Percentiles rank a stretch among this genome's conserved stretches.
Evolutionary conservation across 1,140 invertebrate genomes (phyloP).

Genomic region (Dreissena polymorpha): DNA sequence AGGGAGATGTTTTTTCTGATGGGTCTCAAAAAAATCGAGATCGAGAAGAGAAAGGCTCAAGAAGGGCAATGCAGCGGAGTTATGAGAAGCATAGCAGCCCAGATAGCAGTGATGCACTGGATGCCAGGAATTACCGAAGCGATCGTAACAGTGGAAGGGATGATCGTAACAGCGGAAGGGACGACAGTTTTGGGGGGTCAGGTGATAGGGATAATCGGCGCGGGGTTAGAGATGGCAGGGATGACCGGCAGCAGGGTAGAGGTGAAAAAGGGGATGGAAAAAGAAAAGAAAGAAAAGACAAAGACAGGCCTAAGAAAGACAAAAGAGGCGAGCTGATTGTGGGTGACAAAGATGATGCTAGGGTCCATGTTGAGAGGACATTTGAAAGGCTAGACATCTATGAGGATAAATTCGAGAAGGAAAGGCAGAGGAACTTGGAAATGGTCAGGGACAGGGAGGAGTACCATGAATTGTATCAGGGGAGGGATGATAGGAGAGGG

Average conservation of each 20-base stretch:
- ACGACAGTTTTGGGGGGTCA: not conserved
- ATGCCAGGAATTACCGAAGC: not conserved
- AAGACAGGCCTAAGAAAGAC: slow-evolving; percentile 15
- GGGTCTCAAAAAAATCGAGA: not conserved
- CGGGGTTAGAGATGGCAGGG: slow-evolving; percentile 2
- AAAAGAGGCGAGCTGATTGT: slow-evolving; percentile 67
- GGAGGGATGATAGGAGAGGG: slow-evolving; percentile 2
- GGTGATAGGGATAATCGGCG: not conserved
- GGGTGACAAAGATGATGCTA: slow-evolving; percentile 22
- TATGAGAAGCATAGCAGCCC: not conserved
- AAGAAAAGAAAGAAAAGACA: not conserved
- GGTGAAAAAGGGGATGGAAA: not conserved
- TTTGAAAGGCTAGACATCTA: slow-evolving; percentile 52
- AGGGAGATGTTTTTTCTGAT: not conserved
- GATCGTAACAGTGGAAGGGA: not conserved
- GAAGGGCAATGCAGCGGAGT: not conserved
- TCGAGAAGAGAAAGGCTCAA: not conserved
- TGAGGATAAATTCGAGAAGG: slow-evolving; percentile 54
- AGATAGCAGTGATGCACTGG: slow-evolving; percentile 7
- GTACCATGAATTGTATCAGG: slow-evolving; percentile 39
- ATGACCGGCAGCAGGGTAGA: slow-evolving; percentile 8
- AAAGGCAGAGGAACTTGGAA: slow-evolving; percentile 58
- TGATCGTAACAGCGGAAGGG: not conserved
- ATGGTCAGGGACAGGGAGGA: slow-evolving; percentile 28
- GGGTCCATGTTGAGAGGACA: slow-evolving; percentile 66